These are phyloP conservation scores for Butastur rufipennis DNA, from an alignment of 2,113 vertebrate genomes.

Conservation along the genomic window DNA sequence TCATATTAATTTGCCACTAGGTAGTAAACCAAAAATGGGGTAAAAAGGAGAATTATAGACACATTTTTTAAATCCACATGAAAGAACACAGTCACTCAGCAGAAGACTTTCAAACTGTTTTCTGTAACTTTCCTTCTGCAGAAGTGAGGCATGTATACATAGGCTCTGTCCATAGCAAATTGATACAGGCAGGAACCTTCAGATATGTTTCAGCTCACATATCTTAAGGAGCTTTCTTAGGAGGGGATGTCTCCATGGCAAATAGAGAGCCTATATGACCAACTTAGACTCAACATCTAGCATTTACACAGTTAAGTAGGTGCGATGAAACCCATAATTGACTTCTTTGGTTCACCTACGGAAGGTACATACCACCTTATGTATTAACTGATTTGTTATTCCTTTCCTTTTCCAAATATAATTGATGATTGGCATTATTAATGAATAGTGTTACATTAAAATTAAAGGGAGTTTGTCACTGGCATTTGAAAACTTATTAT, in stretches of 20 bases:
- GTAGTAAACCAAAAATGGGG: neutral
- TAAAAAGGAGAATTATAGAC: neutral
- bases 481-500: neutral
- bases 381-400: neutral
- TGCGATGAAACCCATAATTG: neutral
- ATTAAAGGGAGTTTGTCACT: neutral
- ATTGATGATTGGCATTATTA: neutral
- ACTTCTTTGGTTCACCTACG: neutral
- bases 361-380: neutral
- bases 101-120: neutral
- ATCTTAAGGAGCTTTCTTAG: neutral
- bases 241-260: neutral
- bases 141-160: rapidly evolving
- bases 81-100: neutral
- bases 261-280: neutral
- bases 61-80: neutral
- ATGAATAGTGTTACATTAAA: neutral
- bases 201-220: neutral
- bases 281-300: neutral
- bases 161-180: neutral
- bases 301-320: neutral
- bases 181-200: neutral
- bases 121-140: neutral
- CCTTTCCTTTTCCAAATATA: neutral
- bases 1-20: neutral